Conservation (phyloP, 2,113 vertebrate genomes). For the Acanthisitta chloris region DNA sequence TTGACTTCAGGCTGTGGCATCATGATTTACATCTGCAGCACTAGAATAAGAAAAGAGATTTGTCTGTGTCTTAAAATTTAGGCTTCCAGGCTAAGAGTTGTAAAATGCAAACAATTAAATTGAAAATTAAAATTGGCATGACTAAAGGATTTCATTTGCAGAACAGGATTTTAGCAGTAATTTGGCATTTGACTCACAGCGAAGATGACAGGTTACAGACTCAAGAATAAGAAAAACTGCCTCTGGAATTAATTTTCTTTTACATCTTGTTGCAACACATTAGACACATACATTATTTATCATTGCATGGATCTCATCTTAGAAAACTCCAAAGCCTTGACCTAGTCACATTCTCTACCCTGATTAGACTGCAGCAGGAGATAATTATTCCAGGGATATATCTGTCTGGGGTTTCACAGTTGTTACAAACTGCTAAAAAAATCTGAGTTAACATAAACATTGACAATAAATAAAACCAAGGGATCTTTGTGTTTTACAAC, state of each 20-base stretch:
- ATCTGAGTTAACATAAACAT: not conserved
- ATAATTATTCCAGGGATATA: slow-evolving; percentile 24
- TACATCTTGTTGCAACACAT: slow-evolving; percentile 29
- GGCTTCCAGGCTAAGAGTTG: not conserved
- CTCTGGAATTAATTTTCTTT: slow-evolving; percentile 54
- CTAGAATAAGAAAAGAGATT: not conserved
- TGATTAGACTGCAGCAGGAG: not conserved
- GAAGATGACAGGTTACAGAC: slow-evolving; percentile 19
- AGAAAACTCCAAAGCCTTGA: slow-evolving; percentile 25
- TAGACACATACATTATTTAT: slow-evolving; percentile 48
- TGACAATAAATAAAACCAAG: slow-evolving; percentile 1
- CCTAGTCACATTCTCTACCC: not conserved
- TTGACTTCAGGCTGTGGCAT: not conserved
- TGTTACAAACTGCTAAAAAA: not conserved
- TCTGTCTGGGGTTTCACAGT: not conserved
- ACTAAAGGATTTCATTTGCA: slow-evolving; percentile 53
- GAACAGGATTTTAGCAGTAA: slow-evolving; percentile 39
- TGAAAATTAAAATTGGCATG: slow-evolving; percentile 58
- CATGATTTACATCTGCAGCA: not conserved
- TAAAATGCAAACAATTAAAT: slow-evolving; percentile 50
- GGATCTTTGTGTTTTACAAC: not conserved
- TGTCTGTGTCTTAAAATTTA: not conserved
- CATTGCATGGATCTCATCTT: not conserved
- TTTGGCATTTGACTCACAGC: slow-evolving; percentile 31
- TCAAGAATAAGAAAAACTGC: slow-evolving; percentile 36